These are phyloP conservation scores for Istiophorus platypterus DNA, from an alignment of 2,113 vertebrate genomes.

Conservation along the genomic window DNA sequence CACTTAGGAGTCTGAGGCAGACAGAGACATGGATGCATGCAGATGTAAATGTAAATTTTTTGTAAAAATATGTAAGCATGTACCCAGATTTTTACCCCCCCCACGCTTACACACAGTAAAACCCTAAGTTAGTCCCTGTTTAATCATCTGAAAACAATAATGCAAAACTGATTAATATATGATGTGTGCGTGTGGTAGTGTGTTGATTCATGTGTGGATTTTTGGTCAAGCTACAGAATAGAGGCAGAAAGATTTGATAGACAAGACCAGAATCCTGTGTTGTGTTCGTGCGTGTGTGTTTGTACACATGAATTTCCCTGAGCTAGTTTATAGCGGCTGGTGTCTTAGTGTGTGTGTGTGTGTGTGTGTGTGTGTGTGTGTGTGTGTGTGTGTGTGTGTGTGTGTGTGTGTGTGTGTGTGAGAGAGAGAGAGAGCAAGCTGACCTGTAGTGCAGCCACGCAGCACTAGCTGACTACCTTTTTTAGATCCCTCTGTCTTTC, in stretches of 20 bases:
- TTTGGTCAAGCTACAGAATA: slow-evolving; percentile 31
- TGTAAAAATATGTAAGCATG: slow-evolving; percentile 1
- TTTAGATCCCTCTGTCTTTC: slow-evolving; percentile 77
- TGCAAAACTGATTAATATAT: not conserved
- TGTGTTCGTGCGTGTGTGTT: slow-evolving; percentile 6
- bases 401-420: slow-evolving; percentile 31
- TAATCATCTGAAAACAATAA: slow-evolving; percentile 7
- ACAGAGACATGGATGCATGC: not conserved
- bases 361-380: not conserved
- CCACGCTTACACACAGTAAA: not conserved
- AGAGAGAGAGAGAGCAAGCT: too few species aligned
- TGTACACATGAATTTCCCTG: too few species aligned
- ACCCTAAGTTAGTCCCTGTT: too few species aligned
- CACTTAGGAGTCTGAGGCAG: slow-evolving; percentile 9
- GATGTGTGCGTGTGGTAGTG: not conserved
- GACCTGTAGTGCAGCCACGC: slow-evolving; percentile 76
- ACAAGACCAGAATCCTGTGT: slow-evolving; percentile 19
- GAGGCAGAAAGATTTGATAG: slow-evolving; percentile 30
- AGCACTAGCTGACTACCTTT: slow-evolving; percentile 73
- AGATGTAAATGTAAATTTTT: slow-evolving; percentile 9
- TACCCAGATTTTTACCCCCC: not conserved
- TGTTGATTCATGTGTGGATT: slow-evolving; percentile 14
- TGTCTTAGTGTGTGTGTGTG: too few species aligned
- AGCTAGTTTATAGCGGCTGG: too few species aligned
- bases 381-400: slow-evolving; percentile 32